Percentiles rank a stretch among this genome's conserved stretches.
These are phyloP conservation scores for Heliopora coerulea DNA, from an alignment of 92 coral and sea anemone genomes.

Conservation along the genomic window DNA sequence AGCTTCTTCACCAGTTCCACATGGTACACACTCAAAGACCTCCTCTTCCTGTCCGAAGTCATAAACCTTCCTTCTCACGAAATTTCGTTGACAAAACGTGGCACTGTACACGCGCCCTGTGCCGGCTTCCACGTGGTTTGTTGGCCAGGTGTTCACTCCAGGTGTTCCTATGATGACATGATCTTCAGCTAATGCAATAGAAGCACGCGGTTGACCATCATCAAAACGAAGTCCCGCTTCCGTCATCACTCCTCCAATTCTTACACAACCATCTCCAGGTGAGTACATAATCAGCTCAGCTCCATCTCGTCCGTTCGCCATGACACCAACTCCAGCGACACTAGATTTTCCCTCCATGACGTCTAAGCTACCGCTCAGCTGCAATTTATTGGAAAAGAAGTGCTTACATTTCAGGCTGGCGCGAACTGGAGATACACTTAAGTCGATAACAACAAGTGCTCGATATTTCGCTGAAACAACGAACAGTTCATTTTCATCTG, in stretches of 20 bases:
- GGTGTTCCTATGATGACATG: constrained; percentile 84
- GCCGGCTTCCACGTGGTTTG: constrained; percentile 62
- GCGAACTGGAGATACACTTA: constrained; percentile 46
- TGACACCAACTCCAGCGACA: constrained; percentile 75
- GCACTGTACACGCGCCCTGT: constrained; percentile 83
- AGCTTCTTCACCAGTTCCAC: constrained; percentile 72
- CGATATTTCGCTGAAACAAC: constrained; percentile 52
- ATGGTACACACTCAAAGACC: constrained; percentile 60
- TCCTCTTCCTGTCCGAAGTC: constrained; percentile 53
- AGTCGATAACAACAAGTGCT: constrained; percentile 42
- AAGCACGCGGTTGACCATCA: constrained; percentile 71
- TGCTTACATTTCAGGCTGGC: constrained; percentile 42
- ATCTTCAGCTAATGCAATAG: constrained; percentile 57
- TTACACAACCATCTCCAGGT: constrained; percentile 53
- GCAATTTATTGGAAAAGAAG: constrained; percentile 13
- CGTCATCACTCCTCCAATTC: constrained; percentile 67
- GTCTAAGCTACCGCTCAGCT: constrained; percentile 43
- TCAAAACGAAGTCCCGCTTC: constrained; percentile 68
- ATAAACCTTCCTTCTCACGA: constrained; percentile 57
- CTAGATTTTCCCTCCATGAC: constrained; percentile 8
- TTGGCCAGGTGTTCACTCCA: constrained; percentile 77
- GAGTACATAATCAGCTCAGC: constrained; percentile 61
- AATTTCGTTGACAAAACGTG: constrained; percentile 75
- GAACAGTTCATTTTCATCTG: constrained; percentile 60
- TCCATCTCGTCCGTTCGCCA: constrained; percentile 75